A percentile compares a stretch with the other conserved stretches of the same genome.
These are phyloP conservation scores for Atta cephalotes DNA, from an alignment of 1,140 invertebrate genomes.

Conservation along the genomic window DNA sequence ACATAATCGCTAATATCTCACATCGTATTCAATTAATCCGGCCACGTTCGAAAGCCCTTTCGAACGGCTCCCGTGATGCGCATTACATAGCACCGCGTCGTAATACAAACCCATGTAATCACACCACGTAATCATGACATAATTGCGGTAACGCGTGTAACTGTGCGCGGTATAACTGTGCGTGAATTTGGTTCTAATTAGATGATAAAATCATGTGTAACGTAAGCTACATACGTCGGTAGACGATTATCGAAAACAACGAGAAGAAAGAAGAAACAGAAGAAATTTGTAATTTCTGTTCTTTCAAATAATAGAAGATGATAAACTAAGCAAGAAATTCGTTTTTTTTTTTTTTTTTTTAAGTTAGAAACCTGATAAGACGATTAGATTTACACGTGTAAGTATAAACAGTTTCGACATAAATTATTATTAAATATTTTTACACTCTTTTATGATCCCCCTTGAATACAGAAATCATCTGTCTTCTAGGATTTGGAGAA, in stretches of 20 bases:
- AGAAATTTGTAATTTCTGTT: not conserved
- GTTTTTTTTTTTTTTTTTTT: too few species aligned
- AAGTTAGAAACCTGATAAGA: not conserved
- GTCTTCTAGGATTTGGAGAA: not conserved
- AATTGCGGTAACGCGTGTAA: slow-evolving; percentile 41
- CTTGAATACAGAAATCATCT: not conserved
- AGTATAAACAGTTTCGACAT: not conserved
- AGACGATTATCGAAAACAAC: not conserved
- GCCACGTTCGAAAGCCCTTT: slow-evolving; percentile 40
- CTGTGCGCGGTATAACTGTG: not conserved
- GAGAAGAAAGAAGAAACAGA: not conserved
- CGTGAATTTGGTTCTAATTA: slow-evolving; percentile 54
- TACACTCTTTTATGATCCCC: not conserved
- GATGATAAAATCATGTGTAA: slow-evolving; percentile 37
- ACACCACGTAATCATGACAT: slow-evolving; percentile 53
- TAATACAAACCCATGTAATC: slow-evolving; percentile 50
- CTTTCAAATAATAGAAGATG: not conserved
- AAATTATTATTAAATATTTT: not conserved
- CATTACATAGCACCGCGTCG: slow-evolving; percentile 34
- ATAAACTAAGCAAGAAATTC: too few species aligned
- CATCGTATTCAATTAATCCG: slow-evolving; percentile 32
- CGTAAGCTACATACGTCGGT: not conserved
- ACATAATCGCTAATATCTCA: not conserved
- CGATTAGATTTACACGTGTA: not conserved
- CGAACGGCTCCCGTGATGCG: slow-evolving; percentile 24